phyloP scores from a whole-genome alignment of 2,888 invertebrate species.

The Chironomus riparius region DNA sequence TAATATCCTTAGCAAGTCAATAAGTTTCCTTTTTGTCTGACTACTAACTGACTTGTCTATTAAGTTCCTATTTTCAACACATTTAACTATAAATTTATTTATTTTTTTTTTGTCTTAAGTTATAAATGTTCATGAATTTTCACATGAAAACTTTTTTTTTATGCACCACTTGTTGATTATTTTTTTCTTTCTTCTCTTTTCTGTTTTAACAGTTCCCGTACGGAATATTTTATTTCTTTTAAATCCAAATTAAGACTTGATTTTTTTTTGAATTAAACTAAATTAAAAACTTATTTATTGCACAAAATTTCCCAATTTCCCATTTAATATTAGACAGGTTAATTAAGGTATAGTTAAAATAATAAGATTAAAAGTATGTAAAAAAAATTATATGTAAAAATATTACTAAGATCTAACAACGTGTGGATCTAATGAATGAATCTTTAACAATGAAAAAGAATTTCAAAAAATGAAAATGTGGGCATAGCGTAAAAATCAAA shows the following conservation, averaged over 20 bases:
- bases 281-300: constrained; percentile 6
- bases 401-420: constrained; percentile 25
- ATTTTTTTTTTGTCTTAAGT: too few species aligned
- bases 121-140: not conserved
- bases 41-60: not conserved
- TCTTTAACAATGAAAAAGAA: constrained; percentile 27
- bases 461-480: constrained; percentile 25
- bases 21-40: not conserved
- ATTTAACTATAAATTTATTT: too few species aligned
- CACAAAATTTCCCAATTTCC: constrained; percentile 21
- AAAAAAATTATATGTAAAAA: constrained; percentile 9
- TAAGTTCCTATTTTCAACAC: not conserved
- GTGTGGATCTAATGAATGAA: constrained; percentile 27
- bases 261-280: not conserved
- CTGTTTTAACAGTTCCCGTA: not conserved
- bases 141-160: not conserved
- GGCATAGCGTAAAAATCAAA: not conserved
- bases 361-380: not conserved
- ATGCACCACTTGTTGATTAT: constrained; percentile 18
- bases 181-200: not conserved
- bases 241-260: not conserved
- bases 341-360: not conserved
- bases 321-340: not conserved
- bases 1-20: not conserved
- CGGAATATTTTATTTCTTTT: not conserved